Evolutionary conservation across 2,797 vertebrate genomes (phyloP).

Genomic region (Rhinogobio ventralis): DNA sequence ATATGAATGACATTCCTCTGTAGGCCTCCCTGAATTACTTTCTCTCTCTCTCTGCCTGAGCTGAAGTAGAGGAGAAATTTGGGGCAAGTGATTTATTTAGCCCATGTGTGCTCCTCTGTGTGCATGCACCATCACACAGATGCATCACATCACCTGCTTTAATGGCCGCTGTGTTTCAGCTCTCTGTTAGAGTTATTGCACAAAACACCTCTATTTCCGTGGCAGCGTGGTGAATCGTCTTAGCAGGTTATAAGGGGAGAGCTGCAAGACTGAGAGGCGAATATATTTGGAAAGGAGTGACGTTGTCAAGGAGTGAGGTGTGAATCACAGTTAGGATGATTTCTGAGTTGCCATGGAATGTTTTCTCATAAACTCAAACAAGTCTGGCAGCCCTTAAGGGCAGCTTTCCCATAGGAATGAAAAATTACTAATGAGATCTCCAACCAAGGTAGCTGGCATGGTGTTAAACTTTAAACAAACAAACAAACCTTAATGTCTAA

Average conservation of each 20-base stretch:
- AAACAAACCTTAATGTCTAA: neutral
- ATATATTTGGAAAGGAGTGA: constrained; percentile 43
- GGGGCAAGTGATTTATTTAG: constrained; percentile 34
- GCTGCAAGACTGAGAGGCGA: neutral
- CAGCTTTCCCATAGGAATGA: neutral
- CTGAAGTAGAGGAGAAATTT: neutral
- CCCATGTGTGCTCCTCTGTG: neutral
- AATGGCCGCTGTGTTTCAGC: neutral
- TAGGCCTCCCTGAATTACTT: constrained; percentile 1
- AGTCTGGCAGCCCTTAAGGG: constrained; percentile 3
- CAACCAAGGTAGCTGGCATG: neutral
- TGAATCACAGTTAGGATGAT: neutral
- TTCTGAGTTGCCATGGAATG: neutral
- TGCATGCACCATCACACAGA: constrained; percentile 22
- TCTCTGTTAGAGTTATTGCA: neutral
- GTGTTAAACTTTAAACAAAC: neutral
- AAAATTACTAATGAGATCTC: neutral
- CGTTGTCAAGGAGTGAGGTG: constrained; percentile 28
- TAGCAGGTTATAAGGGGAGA: constrained; percentile 4
- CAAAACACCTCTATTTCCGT: constrained; percentile 10
- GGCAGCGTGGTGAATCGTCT: constrained; percentile 26
- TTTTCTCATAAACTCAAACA: neutral
- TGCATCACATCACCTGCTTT: constrained; percentile 5
- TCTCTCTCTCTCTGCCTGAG: neutral
- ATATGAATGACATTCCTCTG: neutral